Base-by-base conservation (phyloP, 2,888 invertebrate species). In the Nomada flava region DNA sequence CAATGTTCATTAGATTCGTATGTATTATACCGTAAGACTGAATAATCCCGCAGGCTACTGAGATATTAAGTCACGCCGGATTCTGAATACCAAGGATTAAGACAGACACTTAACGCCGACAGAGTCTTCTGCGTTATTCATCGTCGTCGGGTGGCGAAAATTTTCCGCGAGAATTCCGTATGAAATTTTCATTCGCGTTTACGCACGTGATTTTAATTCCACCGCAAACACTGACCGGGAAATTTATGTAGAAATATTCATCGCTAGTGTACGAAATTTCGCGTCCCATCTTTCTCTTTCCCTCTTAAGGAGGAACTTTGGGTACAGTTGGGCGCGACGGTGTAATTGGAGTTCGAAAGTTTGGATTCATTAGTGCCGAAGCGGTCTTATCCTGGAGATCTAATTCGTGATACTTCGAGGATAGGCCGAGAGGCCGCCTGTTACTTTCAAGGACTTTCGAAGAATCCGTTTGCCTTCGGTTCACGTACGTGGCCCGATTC, bases 311-410 rank as follows among this genome's bases (percentile, higher is more conserved):
- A 52, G 71, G 84, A 79, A 86, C 75, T 84, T 63, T 85, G 23
- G 59, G 79, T 85, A 73, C 83, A 87, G 86, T 87, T 85, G 74
- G 82, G 69, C 79, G 79, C 82, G 77, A 85, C 84, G 85, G 73
- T 89, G 90, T 91, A 92, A 92, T 89, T 90, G 90, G 91, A 91
- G 90, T 92, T 90, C 89, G 88, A 90, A 92, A 92, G 92, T 91
- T 91, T 90, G 91, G 90, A 91, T 90, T 92, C 92, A 91, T 92
- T 92, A 92, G 90, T 86, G 89, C 88, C 88, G 88, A 87, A 89
- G 90, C 87, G 82, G 90, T 90, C 90, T 89, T 90, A 91, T 91
- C 91, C 83, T 86, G 60, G 88, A 90, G 89, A 90, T 91, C 91
- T 91, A 91, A 91, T 91, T 90, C 89, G 88, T 85, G 86, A 88